Evolutionary conservation across 2,113 vertebrate genomes (phyloP).

Genomic region (Terrapene triunguis): DNA sequence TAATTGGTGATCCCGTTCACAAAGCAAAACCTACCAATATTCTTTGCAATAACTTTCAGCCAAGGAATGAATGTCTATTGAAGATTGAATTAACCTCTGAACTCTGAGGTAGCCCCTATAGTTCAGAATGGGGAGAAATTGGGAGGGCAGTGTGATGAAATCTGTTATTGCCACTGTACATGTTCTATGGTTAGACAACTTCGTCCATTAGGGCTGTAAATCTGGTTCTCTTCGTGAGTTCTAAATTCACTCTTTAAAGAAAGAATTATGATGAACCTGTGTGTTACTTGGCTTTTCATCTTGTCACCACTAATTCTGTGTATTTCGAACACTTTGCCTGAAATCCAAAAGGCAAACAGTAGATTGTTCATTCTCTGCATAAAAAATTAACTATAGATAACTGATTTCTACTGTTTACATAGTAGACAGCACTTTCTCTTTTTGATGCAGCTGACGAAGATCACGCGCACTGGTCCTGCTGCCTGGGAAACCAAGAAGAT

Average conservation of each 20-base stretch:
- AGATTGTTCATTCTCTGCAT: rapidly evolving
- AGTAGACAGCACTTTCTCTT: slow-evolving; percentile 39
- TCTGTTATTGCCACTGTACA: background rate
- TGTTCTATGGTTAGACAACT: background rate
- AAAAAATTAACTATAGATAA: background rate
- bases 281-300: too few species aligned
- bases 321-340: background rate
- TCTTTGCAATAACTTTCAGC: background rate
- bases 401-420: background rate
- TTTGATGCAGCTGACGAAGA: slow-evolving; percentile 91
- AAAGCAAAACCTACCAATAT: background rate
- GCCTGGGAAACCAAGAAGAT: slow-evolving; percentile 99
- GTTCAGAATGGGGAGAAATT: background rate
- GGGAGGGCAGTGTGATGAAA: background rate
- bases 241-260: background rate
- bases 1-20: background rate
- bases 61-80: rapidly evolving
- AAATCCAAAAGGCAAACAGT: background rate
- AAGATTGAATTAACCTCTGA: background rate
- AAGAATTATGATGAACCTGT: too few species aligned
- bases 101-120: background rate
- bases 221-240: background rate
- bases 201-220: background rate
- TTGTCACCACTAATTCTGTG: too few species aligned
- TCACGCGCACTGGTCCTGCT: slow-evolving; percentile 90